Base-by-base conservation (phyloP, 2,113 vertebrate species). In the Mustela nigripes region DNA sequence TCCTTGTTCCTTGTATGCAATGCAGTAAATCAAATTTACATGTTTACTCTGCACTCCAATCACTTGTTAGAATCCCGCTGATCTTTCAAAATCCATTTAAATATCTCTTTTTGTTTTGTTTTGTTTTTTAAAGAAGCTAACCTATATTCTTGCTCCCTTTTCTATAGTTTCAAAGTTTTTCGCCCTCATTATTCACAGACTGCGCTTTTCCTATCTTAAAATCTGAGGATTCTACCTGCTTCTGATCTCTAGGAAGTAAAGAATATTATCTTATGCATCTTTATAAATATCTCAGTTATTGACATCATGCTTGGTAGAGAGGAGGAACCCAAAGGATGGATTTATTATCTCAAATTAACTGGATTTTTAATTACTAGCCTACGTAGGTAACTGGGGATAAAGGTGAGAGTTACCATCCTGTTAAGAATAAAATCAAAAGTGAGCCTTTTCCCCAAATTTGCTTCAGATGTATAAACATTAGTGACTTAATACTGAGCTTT, bases 1-100 rank as follows among this genome's bases (percentile, higher is more conserved):
- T 62, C 24, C 26, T 45, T 73, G 22, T 4, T 87, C 12, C 45
- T 86, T 80, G 11, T 42, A 39, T 74, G 28, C 28, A 86, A 14
- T 39, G 50, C 58, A 62, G 31, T 21, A 88, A 96, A 80, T 90
- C 19, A 73, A 91, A 87, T 83, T 62, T 80, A 87, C 89, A 60
- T 83, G 19, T 83, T 95, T 67, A 67, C n/a, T 80, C 50, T 50
- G 36, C 4, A 79, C 7, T 87, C 62, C 2, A 56, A 58, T 79
- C 50, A 81, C 42, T 74, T 82, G 8, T 45, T 58, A 67, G 19
- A 74, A 28, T 79, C 19, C 45, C 39, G 31, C 9, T 69, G 42
- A 65, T 90, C 78, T 87, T 95, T 96, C 19, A 87, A 88, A 88
- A 76, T 7, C 2, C 42, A 31, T 69, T n/a, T 74, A 94, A 50